These are phyloP conservation scores for Salticus scenicus DNA, from an alignment of 2,888 invertebrate genomes.

Conservation along the genomic window DNA sequence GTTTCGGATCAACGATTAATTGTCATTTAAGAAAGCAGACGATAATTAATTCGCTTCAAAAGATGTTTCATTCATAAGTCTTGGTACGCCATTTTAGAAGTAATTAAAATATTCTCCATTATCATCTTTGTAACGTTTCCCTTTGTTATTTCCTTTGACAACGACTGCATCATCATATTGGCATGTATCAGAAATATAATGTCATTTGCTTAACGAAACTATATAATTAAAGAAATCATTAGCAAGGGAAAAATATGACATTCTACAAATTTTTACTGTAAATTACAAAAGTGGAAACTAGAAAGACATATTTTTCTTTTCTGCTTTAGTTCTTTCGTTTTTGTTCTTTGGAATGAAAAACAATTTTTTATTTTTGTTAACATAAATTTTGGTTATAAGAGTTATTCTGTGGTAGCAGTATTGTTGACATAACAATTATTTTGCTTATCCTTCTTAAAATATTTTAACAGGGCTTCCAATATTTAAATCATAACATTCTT, in stretches of 20 bases:
- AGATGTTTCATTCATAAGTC: slow-evolving; percentile 53
- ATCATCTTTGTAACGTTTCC: slow-evolving; percentile 57
- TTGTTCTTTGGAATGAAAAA: no score
- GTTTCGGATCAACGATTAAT: slow-evolving; percentile 65
- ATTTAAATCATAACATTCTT: no score
- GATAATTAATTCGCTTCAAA: slow-evolving; percentile 65
- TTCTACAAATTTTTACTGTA: background rate
- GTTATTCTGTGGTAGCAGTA: no score
- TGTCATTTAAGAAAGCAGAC: slow-evolving; percentile 63
- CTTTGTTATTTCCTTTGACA: slow-evolving; percentile 59
- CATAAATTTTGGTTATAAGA: no score
- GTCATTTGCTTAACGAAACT: slow-evolving; percentile 49
- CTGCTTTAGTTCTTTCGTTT: no score
- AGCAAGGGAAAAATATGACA: slow-evolving; percentile 52
- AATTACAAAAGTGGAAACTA: background rate
- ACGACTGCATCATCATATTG: slow-evolving; percentile 63
- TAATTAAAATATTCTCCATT: slow-evolving; percentile 66
- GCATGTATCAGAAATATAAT: slow-evolving; percentile 67
- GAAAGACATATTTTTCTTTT: background rate
- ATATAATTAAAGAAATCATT: slow-evolving; percentile 67
- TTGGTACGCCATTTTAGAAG: slow-evolving; percentile 48
- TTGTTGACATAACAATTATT: no score
- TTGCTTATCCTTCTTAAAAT: no score
- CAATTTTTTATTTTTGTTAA: no score
- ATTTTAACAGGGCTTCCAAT: no score